Evolutionary conservation across 2,888 invertebrate species (phyloP).

Genomic region (Octonoba sinensis): DNA sequence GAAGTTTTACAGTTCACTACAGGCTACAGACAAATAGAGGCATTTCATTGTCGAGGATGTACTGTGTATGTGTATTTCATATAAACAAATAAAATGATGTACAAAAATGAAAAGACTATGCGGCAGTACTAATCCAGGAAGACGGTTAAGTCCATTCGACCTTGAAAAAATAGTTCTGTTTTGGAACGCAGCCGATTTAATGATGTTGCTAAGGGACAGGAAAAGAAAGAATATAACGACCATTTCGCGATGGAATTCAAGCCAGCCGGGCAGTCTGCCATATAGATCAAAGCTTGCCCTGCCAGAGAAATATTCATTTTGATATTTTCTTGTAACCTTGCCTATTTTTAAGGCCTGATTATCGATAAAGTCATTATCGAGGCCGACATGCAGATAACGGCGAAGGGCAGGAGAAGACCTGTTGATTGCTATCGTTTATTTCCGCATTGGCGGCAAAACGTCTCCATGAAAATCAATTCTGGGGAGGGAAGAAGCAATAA

Average conservation of each 20-base stretch:
- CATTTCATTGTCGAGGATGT: no score
- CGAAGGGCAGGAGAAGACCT: neutral
- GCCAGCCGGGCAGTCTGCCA: slow-evolving; percentile 26
- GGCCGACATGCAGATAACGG: neutral
- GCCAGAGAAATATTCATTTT: neutral
- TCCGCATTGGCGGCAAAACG: no score
- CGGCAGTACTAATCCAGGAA: no score
- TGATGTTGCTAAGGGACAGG: slow-evolving; percentile 25
- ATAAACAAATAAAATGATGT: no score
- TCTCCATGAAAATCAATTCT: no score
- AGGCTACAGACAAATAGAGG: no score
- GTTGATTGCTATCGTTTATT: neutral
- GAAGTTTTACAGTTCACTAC: no score
- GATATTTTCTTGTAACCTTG: neutral
- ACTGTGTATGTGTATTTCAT: no score
- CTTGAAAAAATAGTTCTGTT: slow-evolving; percentile 10
- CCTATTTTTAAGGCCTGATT: neutral
- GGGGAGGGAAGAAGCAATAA: no score
- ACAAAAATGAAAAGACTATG: no score
- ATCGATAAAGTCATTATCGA: neutral
- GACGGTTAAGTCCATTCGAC: slow-evolving; percentile 12
- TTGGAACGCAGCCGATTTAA: slow-evolving; percentile 30
- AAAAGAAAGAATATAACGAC: neutral
- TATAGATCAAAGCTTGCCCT: neutral
- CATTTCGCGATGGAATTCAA: neutral